A percentile compares a stretch with the other conserved stretches of the same genome.
Conservation (phyloP, 64 coral and sea anemone genomes). For the Actinia equina region DNA sequence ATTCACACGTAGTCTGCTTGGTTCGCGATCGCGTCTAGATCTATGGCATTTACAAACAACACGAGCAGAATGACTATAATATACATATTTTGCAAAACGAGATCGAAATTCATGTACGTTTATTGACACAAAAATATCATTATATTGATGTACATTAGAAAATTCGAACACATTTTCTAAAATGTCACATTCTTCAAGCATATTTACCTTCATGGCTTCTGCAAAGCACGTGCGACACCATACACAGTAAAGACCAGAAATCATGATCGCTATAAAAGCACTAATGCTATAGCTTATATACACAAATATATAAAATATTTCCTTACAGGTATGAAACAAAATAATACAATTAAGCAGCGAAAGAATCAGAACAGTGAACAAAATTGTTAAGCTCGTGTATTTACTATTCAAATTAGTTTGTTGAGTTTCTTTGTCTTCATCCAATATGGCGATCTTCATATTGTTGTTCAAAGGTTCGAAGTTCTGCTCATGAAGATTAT, state of each 20-base stretch:
- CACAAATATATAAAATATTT: neutral
- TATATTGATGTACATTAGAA: neutral
- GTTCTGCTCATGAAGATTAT: constrained; percentile 42
- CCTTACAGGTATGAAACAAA: too few relatives aligned
- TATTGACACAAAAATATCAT: constrained; percentile 38
- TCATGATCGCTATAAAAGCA: constrained; percentile 18
- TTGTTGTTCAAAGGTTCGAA: constrained; percentile 34
- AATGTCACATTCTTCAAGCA: constrained; percentile 14
- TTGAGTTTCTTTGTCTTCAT: constrained; percentile 23
- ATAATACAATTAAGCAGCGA: neutral
- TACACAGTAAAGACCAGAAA: neutral
- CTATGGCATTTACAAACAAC: constrained; percentile 60
- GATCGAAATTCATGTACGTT: constrained; percentile 35
- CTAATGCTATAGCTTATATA: constrained; percentile 31
- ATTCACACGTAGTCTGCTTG: constrained; percentile 53
- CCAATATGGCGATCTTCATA: constrained; percentile 47
- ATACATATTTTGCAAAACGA: constrained; percentile 31
- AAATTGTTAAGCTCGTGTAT: constrained; percentile 26
- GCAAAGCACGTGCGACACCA: constrained; percentile 27
- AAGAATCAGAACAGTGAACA: constrained; percentile 38
- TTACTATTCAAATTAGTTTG: constrained; percentile 35
- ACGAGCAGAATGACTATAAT: constrained; percentile 50
- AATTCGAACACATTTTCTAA: neutral
- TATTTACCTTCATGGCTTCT: constrained; percentile 23
- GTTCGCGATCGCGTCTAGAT: constrained; percentile 62